Percentiles rank a stretch among this genome's conserved stretches.
Evolutionary conservation across 2,888 invertebrate species (phyloP).

Genomic region (Pinctada fucata): DNA sequence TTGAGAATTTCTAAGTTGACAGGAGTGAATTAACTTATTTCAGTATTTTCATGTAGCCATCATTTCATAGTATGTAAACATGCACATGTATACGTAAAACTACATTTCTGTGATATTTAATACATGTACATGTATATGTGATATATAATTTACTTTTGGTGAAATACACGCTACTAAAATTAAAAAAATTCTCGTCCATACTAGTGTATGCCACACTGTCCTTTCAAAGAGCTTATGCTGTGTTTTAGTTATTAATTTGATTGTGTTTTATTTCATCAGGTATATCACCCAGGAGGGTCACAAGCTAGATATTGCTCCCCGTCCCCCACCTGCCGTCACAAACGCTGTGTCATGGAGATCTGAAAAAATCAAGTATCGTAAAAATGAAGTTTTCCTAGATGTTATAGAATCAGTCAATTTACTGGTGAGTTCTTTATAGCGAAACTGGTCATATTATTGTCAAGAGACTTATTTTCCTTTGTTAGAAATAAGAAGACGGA

Average conservation of each 20-base stretch:
- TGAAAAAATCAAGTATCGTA: constrained; percentile 98
- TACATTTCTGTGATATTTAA: not conserved
- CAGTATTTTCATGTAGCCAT: no score
- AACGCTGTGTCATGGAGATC: constrained; percentile 99
- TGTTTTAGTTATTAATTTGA: no score
- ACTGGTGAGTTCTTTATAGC: constrained; percentile 80
- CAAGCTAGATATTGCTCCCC: constrained; percentile 95
- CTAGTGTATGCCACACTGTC: no score
- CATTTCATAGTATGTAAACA: no score
- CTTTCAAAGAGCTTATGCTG: no score
- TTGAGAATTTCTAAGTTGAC: no score
- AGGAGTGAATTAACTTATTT: no score
- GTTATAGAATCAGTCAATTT: constrained; percentile 99
- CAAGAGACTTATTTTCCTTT: no score
- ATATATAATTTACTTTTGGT: not conserved
- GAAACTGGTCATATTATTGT: not conserved
- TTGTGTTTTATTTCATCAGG: constrained; percentile 71
- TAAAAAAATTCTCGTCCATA: no score
- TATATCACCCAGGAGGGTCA: constrained; percentile 99
- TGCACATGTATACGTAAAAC: not conserved
- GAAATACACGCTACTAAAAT: not conserved
- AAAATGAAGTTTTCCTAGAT: constrained; percentile 99
- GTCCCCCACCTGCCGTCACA: constrained; percentile 99
- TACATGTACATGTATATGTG: not conserved
- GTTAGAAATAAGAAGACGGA: no score